Base-by-base conservation (phyloP, 1,140 invertebrate genomes). In the Heterodera carotae region DNA sequence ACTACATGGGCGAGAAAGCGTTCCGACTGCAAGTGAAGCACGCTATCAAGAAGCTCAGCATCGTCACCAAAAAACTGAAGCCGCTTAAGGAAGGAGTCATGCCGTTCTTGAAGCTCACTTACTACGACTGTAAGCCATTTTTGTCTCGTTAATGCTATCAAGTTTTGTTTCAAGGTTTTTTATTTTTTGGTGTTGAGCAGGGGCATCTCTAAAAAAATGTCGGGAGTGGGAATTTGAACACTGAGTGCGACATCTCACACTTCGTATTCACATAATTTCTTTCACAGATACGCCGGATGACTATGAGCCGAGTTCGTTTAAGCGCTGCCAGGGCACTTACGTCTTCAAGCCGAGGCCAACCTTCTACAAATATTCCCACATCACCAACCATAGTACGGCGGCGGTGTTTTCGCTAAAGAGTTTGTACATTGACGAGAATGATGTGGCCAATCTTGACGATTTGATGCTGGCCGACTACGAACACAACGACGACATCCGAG, bases 31-130 rank as follows among this genome's bases (percentile, higher is more conserved):
- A 78, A 36, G 56, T 59, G 8, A 72, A 75, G 18, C 64, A 66
- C 31, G 39, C 79, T 4, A 68, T 78, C 56, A 77, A 67, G 33
- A 78, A 78, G 34, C 53, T 78, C 36, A 67, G 33, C 10, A 7
- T 8, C 0, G 74, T 77, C 53, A 67, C 56, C 10, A 60, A 77
- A 31, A 12, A 69, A 2, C 53, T 78, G 22, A 2, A 7, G 39
- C 22, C 33, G n/a, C 67, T 78, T 15, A 48, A 22, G 18, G 60
- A 22, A 18, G 39, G 33, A 0, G 34, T 18, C 60, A 29, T 31
- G 31, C 76, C 76, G 15, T 56, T 22, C 2, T 29, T 78, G 18
- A 78, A 78, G n/a, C 76, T 78, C 34, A 78, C 76, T 12, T 78
- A 78, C 29, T 76, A 75, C 75, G 75, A 76, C 8, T 34, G 75